Evolutionary conservation across 2,113 vertebrate genomes (phyloP), one percentile per base, ranked within the genome.

Genomic region (Crocuta crocuta): DNA sequence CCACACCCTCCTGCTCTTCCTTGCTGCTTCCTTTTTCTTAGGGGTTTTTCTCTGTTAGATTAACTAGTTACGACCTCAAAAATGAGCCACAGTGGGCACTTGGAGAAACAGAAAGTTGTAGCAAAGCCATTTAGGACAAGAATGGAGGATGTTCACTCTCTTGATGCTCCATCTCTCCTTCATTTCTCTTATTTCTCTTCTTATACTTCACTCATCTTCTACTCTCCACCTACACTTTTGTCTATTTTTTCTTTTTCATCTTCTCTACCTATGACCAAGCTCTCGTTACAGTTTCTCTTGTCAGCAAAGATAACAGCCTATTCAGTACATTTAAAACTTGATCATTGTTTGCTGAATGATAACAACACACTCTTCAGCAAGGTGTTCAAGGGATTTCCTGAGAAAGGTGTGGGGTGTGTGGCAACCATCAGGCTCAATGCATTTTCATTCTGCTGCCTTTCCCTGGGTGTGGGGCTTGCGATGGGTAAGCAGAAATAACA

Each of bases 241-340:
- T 31, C 43, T 68, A 35, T 80, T 11, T 50, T 35, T 26, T 35
- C 39, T 16, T 23, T 65, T 89, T 9, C 26, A 15, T 74, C 55
- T 80, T 61, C 61, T 80, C 53, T 43, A 53, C 70, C 26, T 61
- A 48, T 0, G 0, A 65, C 24, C 81, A 79, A 73, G 7, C 23
- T n/a, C 19, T 61, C 4, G 1, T 82, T n/a, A 85, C 43, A 89
- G 4, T 35, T 92, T 39, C n/a, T 58, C 35, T 73, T 68, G 17
- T 94, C 89, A 48, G 9, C 6, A 94, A 92, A 92, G 88, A 35
- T 7, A 63, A 63, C 35, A 73, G 35, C 21, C 3, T 79, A 3
- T n/a, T 87, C 4, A 33, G 45, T 24, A 11, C 23, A 88, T 83
- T 89, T 90, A 71, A 92, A 83, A 82, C 79, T 33, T 70, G 92